phyloP scores from a whole-genome alignment of 1,140 invertebrate species.

The Drosophila arizonae region DNA sequence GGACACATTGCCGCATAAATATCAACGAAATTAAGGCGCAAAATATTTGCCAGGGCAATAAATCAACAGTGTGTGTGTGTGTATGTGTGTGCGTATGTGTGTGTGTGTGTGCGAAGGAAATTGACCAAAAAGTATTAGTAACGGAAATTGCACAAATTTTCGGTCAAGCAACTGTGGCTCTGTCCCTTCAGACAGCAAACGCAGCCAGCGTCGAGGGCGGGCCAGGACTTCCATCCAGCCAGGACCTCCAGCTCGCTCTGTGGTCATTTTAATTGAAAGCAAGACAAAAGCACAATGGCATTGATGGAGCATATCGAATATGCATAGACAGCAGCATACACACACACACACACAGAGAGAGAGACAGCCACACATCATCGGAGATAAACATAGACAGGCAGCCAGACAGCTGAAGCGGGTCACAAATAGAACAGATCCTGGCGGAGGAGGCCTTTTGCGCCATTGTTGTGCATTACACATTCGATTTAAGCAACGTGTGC shows the following conservation, averaged over 20 bases:
- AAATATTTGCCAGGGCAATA: constrained; percentile 67
- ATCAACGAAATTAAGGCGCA: constrained; percentile 80
- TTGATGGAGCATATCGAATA: constrained; percentile 76
- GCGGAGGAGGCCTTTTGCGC: constrained; percentile 11
- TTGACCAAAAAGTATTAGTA: constrained; percentile 79
- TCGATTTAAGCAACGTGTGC: background rate
- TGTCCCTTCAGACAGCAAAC: constrained; percentile 5
- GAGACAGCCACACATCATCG: background rate
- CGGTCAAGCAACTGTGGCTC: constrained; percentile 46
- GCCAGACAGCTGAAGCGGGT: constrained; percentile 5
- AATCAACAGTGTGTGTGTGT: constrained; percentile 59
- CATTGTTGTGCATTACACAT: constrained; percentile 42
- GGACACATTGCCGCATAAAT: constrained; percentile 78
- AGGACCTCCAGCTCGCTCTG: constrained; percentile 33
- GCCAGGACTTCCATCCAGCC: background rate
- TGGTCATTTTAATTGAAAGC: constrained; percentile 77
- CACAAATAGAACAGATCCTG: constrained; percentile 5
- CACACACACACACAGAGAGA: constrained; percentile 6
- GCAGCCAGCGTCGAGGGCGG: background rate
- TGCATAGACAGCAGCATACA: constrained; percentile 44
- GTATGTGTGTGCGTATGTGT: constrained; percentile 16
- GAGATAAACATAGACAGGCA: constrained; percentile 13
- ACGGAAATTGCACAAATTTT: constrained; percentile 79
- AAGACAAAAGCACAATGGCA: constrained; percentile 68
- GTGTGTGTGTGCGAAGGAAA: constrained; percentile 55